A percentile compares a stretch with the other conserved stretches of the same genome.
These are phyloP conservation scores for Cylas formicarius DNA, from an alignment of 1,140 invertebrate species.

Conservation along the genomic window DNA sequence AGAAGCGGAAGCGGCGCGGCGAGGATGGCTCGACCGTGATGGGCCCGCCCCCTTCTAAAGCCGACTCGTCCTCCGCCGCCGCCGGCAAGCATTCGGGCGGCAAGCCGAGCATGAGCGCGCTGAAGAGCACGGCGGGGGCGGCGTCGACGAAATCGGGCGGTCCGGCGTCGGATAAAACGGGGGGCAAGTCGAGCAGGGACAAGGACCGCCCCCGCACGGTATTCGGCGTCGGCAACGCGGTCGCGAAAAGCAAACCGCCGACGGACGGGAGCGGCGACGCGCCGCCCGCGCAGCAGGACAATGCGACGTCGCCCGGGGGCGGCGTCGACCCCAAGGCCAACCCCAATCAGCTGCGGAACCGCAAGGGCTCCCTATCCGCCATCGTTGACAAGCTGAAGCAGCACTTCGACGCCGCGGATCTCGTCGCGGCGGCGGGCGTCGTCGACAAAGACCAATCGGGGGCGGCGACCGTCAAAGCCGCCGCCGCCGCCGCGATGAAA, in stretches of 20 bases:
- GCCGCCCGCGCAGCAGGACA: conserved; percentile 27
- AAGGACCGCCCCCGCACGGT: conserved; percentile 52
- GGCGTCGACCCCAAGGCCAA: conserved; percentile 43
- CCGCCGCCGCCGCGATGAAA: conserved; percentile 54
- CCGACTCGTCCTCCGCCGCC: conserved; percentile 48
- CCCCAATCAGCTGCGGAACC: conserved; percentile 37
- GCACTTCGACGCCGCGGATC: conserved; percentile 57
- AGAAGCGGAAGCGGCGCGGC: conserved; percentile 69
- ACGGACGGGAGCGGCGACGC: conserved; percentile 39
- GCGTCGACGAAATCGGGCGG: conserved; percentile 43
- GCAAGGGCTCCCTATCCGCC: conserved; percentile 73
- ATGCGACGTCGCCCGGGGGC: conserved; percentile 47
- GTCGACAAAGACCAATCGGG: conserved; percentile 11
- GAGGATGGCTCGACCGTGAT: conserved; percentile 69
- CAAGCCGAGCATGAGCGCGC: conserved; percentile 79
- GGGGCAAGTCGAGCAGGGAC: conserved; percentile 46
- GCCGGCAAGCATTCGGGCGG: conserved; percentile 61
- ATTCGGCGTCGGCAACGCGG: conserved; percentile 49
- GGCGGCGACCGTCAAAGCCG: conserved; percentile 44
- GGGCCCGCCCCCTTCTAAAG: conserved; percentile 68
- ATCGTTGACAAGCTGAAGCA: conserved; percentile 71
- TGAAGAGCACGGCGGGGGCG: conserved; percentile 71
- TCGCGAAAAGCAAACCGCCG: conserved; percentile 62
- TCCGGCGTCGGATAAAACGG: conserved; percentile 29
- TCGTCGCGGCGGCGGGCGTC: conserved; percentile 11